Evolutionary conservation across 2,888 invertebrate genomes (phyloP), one percentile per base, ranked within the genome.

Genomic region (Caenorhabditis panamensis): DNA sequence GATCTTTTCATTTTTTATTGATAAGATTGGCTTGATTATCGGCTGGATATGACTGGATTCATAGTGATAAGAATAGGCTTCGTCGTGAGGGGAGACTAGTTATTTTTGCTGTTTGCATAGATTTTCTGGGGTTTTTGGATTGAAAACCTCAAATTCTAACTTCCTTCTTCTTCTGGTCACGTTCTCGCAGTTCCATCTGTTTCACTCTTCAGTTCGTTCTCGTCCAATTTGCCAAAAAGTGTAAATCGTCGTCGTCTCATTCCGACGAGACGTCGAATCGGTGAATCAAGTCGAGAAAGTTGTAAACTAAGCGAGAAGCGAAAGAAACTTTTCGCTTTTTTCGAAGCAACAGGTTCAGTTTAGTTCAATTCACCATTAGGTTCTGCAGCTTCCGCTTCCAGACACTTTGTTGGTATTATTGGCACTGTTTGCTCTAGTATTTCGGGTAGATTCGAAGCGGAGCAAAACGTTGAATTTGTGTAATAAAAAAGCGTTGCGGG

Each of bases 271-370:
- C 31, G 16, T 11, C n/a, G 11, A 22, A 22, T 51, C 22, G 22
- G 18, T 24, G 44, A 61, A 37, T 36, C 20, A 4, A 8, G 31
- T 31, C 6, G 18, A 36, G 44, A 22, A 18, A 51, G 37, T 51
- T 64, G 64, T 64, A 64, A 53, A n/a, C 37, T 49, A 11, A 66
- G n/a, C n/a, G n/a, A n/a, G n/a, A n/a, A n/a, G n/a, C 54, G 41
- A 26, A 41, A 66, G 54, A 53, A 54, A 28, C 24, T 18, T 64
- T 53, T 53, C 53, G 54, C n/a, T n/a, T n/a, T n/a, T n/a, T n/a
- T n/a, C n/a, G n/a, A n/a, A n/a, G n/a, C n/a, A n/a, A n/a, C n/a
- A n/a, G n/a, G n/a, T n/a, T n/a, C n/a, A n/a, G n/a, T n/a, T n/a
- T n/a, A n/a, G n/a, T n/a, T n/a, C n/a, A n/a, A n/a, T n/a, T n/a